These are phyloP conservation scores for Ophthalmolycus amberensis DNA, from an alignment of 2,113 vertebrate genomes.

Conservation along the genomic window DNA sequence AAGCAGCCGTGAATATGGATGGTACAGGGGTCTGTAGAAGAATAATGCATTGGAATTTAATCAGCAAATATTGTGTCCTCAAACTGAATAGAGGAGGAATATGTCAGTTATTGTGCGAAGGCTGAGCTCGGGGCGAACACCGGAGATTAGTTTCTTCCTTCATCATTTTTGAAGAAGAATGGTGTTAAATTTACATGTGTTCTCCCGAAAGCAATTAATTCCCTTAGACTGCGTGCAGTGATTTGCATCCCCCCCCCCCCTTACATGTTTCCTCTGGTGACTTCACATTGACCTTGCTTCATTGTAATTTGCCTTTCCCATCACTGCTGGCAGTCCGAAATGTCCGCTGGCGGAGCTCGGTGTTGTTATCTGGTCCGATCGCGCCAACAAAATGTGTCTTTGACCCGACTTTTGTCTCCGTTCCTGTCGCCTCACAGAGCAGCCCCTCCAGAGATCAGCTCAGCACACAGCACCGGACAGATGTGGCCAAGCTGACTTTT, in stretches of 20 bases:
- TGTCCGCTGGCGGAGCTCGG: slow-evolving; percentile 1
- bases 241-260: slow-evolving; percentile 33
- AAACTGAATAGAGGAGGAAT: slow-evolving; percentile 19
- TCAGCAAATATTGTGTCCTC: slow-evolving; percentile 29
- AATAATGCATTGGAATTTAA: slow-evolving; percentile 20
- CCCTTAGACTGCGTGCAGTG: slow-evolving; percentile 41
- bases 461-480: slow-evolving; percentile 82
- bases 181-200: slow-evolving; percentile 42
- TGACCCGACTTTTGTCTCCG: slow-evolving; percentile 6
- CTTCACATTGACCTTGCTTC: slow-evolving; percentile 21
- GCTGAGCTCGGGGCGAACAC: background rate
- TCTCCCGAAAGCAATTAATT: slow-evolving; percentile 51
- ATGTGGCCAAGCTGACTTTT: slow-evolving; percentile 91
- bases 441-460: slow-evolving; percentile 66
- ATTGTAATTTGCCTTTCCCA: slow-evolving; percentile 33
- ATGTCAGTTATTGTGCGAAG: slow-evolving; percentile 19
- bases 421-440: slow-evolving; percentile 36
- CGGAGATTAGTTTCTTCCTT: slow-evolving; percentile 34
- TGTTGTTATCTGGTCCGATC: background rate
- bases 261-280: slow-evolving; percentile 30
- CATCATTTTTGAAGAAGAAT: slow-evolving; percentile 14
- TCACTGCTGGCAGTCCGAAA: slow-evolving; percentile 10
- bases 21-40: background rate
- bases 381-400: background rate
- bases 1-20: slow-evolving; percentile 27